phyloP scores from a whole-genome alignment of 2,113 vertebrate species.

The Myotis yumanensis region DNA sequence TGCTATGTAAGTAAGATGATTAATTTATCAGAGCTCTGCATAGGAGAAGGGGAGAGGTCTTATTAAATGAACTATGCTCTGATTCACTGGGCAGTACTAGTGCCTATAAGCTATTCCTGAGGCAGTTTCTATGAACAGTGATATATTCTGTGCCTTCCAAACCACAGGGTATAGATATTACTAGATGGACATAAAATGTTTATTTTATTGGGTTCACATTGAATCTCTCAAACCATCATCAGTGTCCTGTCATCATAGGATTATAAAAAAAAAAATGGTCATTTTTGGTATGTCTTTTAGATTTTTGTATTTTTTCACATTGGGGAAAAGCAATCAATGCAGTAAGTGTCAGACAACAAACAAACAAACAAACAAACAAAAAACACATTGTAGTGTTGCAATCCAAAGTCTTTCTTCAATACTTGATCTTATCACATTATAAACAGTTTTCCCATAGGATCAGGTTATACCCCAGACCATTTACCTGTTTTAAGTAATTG shows the following conservation, averaged over 20 bases:
- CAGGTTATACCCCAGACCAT: neutral
- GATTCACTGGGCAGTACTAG: neutral
- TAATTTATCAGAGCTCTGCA: neutral
- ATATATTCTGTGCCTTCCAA: neutral
- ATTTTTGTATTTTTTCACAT: neutral
- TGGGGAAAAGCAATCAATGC: neutral
- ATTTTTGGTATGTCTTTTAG: conserved; percentile 31
- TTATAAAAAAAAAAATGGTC: neutral
- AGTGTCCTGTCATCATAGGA: neutral
- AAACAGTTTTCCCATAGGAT: neutral
- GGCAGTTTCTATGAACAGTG: too few species aligned
- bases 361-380: neutral
- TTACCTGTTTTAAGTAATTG: conserved; percentile 48
- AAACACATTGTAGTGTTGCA: neutral
- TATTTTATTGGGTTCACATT: neutral
- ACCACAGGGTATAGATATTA: neutral
- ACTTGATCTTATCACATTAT: neutral
- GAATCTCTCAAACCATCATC: neutral
- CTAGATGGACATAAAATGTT: neutral
- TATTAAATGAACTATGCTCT: neutral
- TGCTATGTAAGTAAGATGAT: neutral
- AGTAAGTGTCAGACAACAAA: neutral
- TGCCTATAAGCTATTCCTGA: neutral
- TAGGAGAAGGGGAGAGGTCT: neutral
- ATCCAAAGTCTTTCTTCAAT: neutral